phyloP scores from a whole-genome alignment of 2,113 vertebrate genomes.

The Planiliza haematocheilus region DNA sequence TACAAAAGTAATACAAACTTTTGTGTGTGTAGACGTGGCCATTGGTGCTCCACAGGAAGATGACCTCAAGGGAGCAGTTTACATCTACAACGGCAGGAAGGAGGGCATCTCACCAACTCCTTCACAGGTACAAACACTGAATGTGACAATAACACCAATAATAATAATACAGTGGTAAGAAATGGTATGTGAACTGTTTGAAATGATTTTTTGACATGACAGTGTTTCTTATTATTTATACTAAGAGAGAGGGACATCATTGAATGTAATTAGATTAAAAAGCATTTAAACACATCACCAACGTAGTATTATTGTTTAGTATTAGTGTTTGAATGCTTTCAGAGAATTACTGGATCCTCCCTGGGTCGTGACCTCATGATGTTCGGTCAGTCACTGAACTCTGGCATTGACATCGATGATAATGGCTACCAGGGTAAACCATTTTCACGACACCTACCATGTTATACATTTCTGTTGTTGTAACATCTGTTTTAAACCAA shows the following conservation, averaged over 20 bases:
- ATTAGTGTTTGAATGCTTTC: slow-evolving; percentile 23
- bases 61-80: slow-evolving; percentile 74
- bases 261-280: no score
- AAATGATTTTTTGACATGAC: no score
- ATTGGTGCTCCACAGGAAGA: slow-evolving; percentile 78
- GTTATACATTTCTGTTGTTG: background rate
- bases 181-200: no score
- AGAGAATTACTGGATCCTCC: slow-evolving; percentile 72
- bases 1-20: slow-evolving; percentile 6
- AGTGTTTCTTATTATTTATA: no score
- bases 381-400: slow-evolving; percentile 78
- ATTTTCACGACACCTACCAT: background rate
- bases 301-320: background rate
- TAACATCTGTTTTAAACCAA: background rate
- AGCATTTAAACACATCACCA: no score
- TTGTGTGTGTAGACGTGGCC: slow-evolving; percentile 64
- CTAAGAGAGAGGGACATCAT: no score
- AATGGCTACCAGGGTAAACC: slow-evolving; percentile 75
- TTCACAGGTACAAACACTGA: slow-evolving; percentile 67
- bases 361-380: slow-evolving; percentile 71
- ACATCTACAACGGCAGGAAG: slow-evolving; percentile 76
- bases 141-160: background rate
- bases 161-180: background rate
- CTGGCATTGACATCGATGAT: slow-evolving; percentile 73
- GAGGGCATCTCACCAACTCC: slow-evolving; percentile 69